Percentiles rank a stretch among this genome's conserved stretches.
These are phyloP conservation scores for Caenorhabditis wallacei DNA, from an alignment of 2,888 invertebrate genomes.

Conservation along the genomic window DNA sequence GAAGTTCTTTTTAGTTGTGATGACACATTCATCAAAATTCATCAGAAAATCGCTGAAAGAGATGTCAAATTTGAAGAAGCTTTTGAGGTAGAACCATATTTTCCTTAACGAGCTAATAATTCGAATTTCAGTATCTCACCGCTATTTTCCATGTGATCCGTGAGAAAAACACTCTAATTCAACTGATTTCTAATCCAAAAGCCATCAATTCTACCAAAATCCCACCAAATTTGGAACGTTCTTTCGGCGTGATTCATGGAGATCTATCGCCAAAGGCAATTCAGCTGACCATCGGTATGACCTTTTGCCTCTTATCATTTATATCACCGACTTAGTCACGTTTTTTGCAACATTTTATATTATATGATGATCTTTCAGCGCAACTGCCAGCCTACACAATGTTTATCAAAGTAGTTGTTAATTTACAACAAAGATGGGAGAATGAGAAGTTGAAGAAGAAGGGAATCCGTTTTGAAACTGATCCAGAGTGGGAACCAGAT, in stretches of 20 bases:
- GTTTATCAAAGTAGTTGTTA: constrained; percentile 76
- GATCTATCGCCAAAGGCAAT: constrained; percentile 50
- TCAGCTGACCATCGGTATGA: constrained; percentile 62
- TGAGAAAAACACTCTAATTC: constrained; percentile 55
- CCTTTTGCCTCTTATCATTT: constrained; percentile 28
- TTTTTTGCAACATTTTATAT: constrained; percentile 27
- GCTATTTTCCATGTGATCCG: constrained; percentile 53
- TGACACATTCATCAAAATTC: constrained; percentile 79
- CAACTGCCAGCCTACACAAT: constrained; percentile 78
- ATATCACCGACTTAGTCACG: constrained; percentile 23
- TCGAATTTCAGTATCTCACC: constrained; percentile 47
- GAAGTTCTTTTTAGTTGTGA: constrained; percentile 77
- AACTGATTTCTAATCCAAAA: constrained; percentile 50
- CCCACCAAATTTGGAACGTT: constrained; percentile 41
- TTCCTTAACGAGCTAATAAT: neutral
- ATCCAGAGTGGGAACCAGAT: constrained; percentile 82
- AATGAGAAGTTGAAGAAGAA: constrained; percentile 73
- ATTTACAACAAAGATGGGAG: constrained; percentile 74
- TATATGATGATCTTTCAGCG: constrained; percentile 49
- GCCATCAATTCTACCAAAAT: constrained; percentile 26
- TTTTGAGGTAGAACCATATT: constrained; percentile 48
- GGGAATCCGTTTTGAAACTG: constrained; percentile 78
- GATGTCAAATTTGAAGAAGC: constrained; percentile 56
- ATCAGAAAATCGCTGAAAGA: constrained; percentile 75
- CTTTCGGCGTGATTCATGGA: constrained; percentile 51